Percentiles rank a stretch among this genome's conserved stretches.
Conservation (phyloP, 2,797 vertebrate genomes). For the Mycteria americana region DNA sequence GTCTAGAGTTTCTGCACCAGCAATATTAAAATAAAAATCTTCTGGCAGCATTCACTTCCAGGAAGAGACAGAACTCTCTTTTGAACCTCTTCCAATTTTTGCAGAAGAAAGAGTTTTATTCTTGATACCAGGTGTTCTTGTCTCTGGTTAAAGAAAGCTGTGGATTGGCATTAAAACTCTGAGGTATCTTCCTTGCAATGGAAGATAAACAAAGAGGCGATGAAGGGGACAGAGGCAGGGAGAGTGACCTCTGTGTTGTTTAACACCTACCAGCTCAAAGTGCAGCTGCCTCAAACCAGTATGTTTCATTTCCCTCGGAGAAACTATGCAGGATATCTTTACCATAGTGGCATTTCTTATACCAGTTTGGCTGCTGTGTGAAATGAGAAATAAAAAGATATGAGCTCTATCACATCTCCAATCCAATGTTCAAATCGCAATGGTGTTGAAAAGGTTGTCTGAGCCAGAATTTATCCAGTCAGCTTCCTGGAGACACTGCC, state of each 20-base stretch:
- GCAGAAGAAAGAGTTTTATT: neutral
- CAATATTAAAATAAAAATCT: neutral
- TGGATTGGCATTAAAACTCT: neutral
- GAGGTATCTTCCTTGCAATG: neutral
- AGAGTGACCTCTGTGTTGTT: neutral
- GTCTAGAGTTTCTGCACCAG: neutral
- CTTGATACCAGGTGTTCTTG: neutral
- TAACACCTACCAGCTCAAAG: neutral
- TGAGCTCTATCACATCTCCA: neutral
- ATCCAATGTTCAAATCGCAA: neutral
- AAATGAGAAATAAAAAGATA: neutral
- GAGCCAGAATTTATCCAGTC: neutral
- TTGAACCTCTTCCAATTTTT: neutral
- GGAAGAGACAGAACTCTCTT: neutral
- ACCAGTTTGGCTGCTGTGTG: neutral
- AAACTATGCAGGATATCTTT: neutral
- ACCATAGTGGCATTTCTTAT: neutral
- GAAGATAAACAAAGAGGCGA: neutral
- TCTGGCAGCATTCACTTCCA: neutral
- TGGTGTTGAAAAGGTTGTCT: neutral
- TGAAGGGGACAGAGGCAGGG: neutral
- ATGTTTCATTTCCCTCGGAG: neutral
- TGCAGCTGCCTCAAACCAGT: neutral
- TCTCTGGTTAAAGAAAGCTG: neutral
- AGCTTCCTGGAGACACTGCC: neutral